Evolutionary conservation across 2,888 invertebrate genomes (phyloP), one percentile per base, ranked within the genome.

Genomic region (Patella ulyssiponensis): DNA sequence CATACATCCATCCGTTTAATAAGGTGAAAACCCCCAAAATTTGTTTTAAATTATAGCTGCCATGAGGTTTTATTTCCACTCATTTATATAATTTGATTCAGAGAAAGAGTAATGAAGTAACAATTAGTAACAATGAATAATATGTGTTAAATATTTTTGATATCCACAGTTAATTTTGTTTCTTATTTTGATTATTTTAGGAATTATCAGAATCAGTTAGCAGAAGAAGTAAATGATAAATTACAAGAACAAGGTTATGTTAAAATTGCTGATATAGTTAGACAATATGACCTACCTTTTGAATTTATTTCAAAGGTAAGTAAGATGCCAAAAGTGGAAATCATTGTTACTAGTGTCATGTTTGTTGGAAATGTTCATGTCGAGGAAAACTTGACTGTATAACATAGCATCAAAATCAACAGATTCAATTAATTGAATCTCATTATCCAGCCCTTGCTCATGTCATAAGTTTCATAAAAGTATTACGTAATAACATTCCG

Each of bases 161-260:
- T 44, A 44, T 44, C 44, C 44, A 9, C 44, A 44, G 44, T 44
- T 44, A 9, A 44, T 44, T 44, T 44, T 7, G 44, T 44, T 44
- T 9, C 44, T 7, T 44, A 7, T 44, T 33, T 33, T 33, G 4
- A 33, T 33, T 33, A 33, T 5, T 44, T 44, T 79, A 92, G 95
- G 85, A 94, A 94, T 76, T 99, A 98, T 90, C 93, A 96, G 78
- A 94, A 94, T 81, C 94, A 94, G 88, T 94, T 98, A 84, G 95
- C 96, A 3, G 95, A 96, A 87, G 98, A 98, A 79, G 86, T 99
- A n/a, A 98, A 98, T 93, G 97, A 98, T 89, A 95, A 95, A 87
- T 92, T 99, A 11, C 94, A 94, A 83, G 95, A 96, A 86, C 94
- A 95, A 88, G 99, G 99, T 14, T 88, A 90, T 79, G 85, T 98